phyloP scores from a whole-genome alignment of 2,888 invertebrate genomes.

The Onthophagus sagittarius region DNA sequence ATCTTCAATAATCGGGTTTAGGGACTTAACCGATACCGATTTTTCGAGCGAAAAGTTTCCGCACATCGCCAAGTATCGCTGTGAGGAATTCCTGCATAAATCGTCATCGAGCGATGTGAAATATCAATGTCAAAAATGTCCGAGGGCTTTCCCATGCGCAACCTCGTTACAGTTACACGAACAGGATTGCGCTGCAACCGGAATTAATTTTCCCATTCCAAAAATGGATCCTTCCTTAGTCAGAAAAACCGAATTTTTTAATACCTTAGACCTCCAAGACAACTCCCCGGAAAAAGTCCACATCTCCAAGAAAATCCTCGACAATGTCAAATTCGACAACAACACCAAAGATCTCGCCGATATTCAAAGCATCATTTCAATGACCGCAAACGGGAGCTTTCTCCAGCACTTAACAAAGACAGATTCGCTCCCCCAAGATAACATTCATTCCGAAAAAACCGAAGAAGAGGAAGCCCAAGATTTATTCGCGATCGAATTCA shows the following conservation, averaged over 20 bases:
- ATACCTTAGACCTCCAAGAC: conserved; percentile 73
- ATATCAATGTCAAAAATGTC: conserved; percentile 68
- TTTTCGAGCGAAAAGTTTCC: conserved; percentile 78
- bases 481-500: conserved; percentile 76
- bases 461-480: conserved; percentile 75
- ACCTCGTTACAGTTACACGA: conserved; percentile 67
- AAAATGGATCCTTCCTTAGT: conserved; percentile 56
- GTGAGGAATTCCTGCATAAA: conserved; percentile 64
- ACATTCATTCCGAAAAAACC: conserved; percentile 29
- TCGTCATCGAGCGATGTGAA: conserved; percentile 52
- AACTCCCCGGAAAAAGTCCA: conserved; percentile 50
- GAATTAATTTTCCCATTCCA: conserved; percentile 37
- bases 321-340: conserved; percentile 48
- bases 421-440: conserved; percentile 21
- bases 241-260: conserved; percentile 75
- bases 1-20: conserved; percentile 62
- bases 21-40: conserved; percentile 72
- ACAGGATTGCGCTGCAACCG: conserved; percentile 49
- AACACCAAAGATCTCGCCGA: conserved; percentile 76
- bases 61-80: conserved; percentile 69
- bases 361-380: conserved; percentile 77
- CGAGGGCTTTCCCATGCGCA: conserved; percentile 66
- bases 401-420: conserved; percentile 58
- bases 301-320: not conserved
- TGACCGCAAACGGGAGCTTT: conserved; percentile 67